phyloP scores from a whole-genome alignment of 1,140 invertebrate genomes.

The Macrocentrus cingulum region DNA sequence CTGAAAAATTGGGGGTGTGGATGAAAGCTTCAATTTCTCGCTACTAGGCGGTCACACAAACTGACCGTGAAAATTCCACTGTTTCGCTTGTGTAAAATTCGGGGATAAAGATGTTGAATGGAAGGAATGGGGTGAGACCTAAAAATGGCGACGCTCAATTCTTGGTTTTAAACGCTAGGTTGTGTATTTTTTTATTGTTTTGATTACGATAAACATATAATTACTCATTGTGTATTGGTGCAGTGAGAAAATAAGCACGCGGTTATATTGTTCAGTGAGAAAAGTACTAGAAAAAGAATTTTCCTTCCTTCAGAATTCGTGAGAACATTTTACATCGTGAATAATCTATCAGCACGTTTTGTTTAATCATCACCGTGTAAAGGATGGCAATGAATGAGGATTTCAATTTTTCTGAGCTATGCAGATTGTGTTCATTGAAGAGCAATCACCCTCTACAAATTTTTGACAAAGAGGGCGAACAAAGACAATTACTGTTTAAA shows the following conservation, averaged over 20 bases:
- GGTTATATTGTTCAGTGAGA: not conserved
- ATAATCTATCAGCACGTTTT: not conserved
- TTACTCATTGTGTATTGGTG: not conserved
- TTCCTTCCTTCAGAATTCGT: not conserved
- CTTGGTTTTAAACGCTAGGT: slow-evolving; percentile 29
- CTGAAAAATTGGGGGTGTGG: too few relatives aligned
- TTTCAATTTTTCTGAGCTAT: slow-evolving; percentile 70
- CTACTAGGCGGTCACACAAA: too few relatives aligned
- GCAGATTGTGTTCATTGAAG: slow-evolving; percentile 68
- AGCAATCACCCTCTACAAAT: slow-evolving; percentile 66
- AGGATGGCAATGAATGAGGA: slow-evolving; percentile 67
- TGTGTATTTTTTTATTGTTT: slow-evolving; percentile 1
- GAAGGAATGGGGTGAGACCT: slow-evolving; percentile 10
- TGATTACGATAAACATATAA: not conserved
- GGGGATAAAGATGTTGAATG: too few relatives aligned
- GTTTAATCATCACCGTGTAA: slow-evolving; percentile 9
- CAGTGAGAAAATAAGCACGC: not conserved
- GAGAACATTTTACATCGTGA: slow-evolving; percentile 15
- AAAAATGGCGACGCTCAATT: slow-evolving; percentile 35
- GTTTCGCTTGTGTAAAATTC: too few relatives aligned
- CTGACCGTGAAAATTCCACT: too few relatives aligned
- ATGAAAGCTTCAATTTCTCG: too few relatives aligned
- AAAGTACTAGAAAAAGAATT: not conserved
- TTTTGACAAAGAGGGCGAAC: slow-evolving; percentile 71
- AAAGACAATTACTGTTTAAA: slow-evolving; percentile 69